These are phyloP conservation scores for Rana temporaria DNA, from an alignment of 2,113 vertebrate genomes.

Conservation along the genomic window DNA sequence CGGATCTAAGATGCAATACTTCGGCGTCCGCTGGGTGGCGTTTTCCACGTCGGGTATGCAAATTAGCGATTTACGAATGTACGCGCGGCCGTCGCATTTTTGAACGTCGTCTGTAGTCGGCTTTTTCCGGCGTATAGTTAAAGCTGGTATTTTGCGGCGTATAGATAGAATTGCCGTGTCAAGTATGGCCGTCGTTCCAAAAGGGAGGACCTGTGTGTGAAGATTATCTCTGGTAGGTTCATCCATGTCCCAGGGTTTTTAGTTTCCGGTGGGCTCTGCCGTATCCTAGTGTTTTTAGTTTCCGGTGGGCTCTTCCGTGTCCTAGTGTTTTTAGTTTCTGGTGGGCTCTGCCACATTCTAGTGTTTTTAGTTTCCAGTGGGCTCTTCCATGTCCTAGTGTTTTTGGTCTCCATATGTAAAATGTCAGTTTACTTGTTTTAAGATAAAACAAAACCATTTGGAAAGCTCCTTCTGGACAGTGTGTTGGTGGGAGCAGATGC, in stretches of 20 bases:
- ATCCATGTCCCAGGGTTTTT: not conserved
- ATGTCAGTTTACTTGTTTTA: constrained; percentile 17
- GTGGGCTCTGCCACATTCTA: not conserved
- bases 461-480: constrained; percentile 39
- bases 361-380: not conserved
- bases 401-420: constrained; percentile 5
- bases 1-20: no score
- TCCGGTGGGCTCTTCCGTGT: not conserved
- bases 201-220: not conserved
- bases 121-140: no score
- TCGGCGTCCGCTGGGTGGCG: no score
- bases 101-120: no score
- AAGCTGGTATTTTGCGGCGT: no score
- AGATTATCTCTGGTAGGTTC: constrained; percentile 4
- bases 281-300: not conserved
- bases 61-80: no score
- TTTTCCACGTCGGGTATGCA: no score
- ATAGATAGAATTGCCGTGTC: no score
- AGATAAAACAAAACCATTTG: constrained; percentile 37
- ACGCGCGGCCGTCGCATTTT: no score
- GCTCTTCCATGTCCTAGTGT: constrained; percentile 16
- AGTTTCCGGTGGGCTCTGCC: constrained; percentile 1
- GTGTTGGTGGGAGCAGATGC: constrained; percentile 17
- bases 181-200: no score
- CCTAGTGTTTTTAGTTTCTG: not conserved